Conservation (phyloP, 53 echinoderm and acorn worm genomes). For the Astropecten irregularis region DNA sequence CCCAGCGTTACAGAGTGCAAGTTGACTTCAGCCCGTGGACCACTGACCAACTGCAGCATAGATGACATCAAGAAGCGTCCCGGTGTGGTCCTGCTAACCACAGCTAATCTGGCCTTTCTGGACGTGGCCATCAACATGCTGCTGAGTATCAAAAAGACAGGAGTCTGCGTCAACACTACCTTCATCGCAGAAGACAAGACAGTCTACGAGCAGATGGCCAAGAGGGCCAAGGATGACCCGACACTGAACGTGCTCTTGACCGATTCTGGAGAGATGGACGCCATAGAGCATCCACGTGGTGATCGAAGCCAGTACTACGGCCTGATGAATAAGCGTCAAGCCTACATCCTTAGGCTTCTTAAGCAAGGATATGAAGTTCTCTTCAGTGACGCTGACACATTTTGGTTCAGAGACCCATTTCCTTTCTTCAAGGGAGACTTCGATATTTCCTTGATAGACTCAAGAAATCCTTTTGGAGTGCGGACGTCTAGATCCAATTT, state of each 20-base stretch:
- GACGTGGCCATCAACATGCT: constrained; percentile 26
- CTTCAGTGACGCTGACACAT: constrained; percentile 45
- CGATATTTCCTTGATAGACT: constrained; percentile 1
- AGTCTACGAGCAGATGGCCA: neutral
- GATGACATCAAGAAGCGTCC: too few species aligned
- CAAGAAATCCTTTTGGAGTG: neutral
- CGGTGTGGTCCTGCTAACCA: constrained; percentile 10
- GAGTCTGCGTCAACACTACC: constrained; percentile 15
- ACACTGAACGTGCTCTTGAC: neutral
- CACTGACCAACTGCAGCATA: too few species aligned
- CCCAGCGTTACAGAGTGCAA: too few species aligned
- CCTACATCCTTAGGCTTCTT: constrained; percentile 8
- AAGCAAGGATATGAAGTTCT: constrained; percentile 37
- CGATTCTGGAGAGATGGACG: neutral
- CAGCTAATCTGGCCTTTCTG: constrained; percentile 16
- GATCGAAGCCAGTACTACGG: too few species aligned
- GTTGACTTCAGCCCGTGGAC: neutral
- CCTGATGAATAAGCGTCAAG: constrained; percentile 27
- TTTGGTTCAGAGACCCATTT: constrained; percentile 55
- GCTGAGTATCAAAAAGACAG: neutral
- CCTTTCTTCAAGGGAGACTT: constrained; percentile 44
- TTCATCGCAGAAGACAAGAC: constrained; percentile 20
- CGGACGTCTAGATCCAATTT: neutral
- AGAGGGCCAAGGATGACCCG: neutral
- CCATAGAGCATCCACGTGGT: neutral